Base-by-base conservation (phyloP, 2,797 vertebrate species). In the Phalanger gymnotis region DNA sequence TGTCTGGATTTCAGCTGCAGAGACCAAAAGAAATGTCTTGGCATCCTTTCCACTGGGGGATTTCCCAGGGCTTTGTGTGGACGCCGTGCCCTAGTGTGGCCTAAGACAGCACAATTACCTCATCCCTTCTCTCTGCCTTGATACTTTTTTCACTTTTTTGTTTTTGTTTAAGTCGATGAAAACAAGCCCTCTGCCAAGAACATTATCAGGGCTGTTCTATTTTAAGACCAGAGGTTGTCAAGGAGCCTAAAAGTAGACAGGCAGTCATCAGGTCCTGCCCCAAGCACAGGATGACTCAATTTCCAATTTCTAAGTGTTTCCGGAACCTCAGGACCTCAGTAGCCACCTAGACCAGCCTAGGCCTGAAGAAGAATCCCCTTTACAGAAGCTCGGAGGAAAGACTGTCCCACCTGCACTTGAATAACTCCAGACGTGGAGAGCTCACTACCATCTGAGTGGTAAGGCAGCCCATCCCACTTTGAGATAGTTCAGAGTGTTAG, bases 221-320 rank as follows among this genome's bases (percentile, higher is more conserved):
- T 98, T 98, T 98, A 96, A 96, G 73, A 98, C 19, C 89, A 96
- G 58, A 93, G 53, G 97, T 98, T 96, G 98, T 92, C 53, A 94
- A 92, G 96, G 93, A 57, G 96, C 96, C 96, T 98, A 97, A 98
- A 98, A 98, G 95, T 97, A 98, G 93, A 90, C 94, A 92, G 4
- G 95, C 95, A 90, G 92, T 95, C 31, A 94, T 92, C 96, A 93
- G 96, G 93, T 53, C 90, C 95, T 91, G 90, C 93, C 0, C 2
- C 61, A 94, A 96, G 54, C 34, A 3, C 0, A 9, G 58, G 93
- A 96, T 92, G 96, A 96, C 95, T 98, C 93, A 56, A 95, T 94
- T 95, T 96, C 95, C 95, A 94, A 31, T 10, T 7, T 52, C 87
- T 93, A 57, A 10, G 0, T 53, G 91, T 57, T 52, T 61, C 58